Evolutionary conservation across 2,888 invertebrate genomes (phyloP), one percentile per base, ranked within the genome.

Genomic region (Yponomeuta plumbellus): DNA sequence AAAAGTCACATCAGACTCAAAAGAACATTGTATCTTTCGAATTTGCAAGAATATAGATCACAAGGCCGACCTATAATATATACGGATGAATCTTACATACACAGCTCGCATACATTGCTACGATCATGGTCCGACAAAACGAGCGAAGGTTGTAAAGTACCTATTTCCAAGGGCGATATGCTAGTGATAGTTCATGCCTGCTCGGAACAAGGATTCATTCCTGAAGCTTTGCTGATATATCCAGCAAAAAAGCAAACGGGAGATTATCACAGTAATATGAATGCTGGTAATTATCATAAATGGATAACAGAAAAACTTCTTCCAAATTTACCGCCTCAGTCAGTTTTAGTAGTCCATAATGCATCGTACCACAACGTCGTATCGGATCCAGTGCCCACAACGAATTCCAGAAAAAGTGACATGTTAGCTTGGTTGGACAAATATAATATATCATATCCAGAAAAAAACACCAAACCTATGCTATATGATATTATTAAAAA

Each of bases 21-120:
- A 26, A 26, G 26, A 26, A 26, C 26, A 26, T 26, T 26, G 5
- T 26, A 26, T 26, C 26, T 26, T 26, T 26, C 26, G 26, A 26
- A 26, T 4, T 5, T 2, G 26, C 26, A 26, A 26, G 26, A 68
- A 61, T 68, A 65, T 56, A 11, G 66, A 21, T 67, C 74, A 3
- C 71, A 73, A 62, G 71, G 70, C 22, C 65, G 72, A 22, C 67
- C 71, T 10, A 73, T 73, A 8, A 23, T 75, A 20, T 71, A 71
- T 34, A 71, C 72, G 0, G 73, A 73, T 22, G 72, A 74, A 64
- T 72, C 70, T 0, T 73, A 73, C 61, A 71, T 73, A 21, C n/a
- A 52, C n/a, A 52, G 52, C 52, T 17, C 52, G 11, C 52, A 52
- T 52, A 52, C 52, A n/a, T 17, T n/a, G n/a, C 52, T 10, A n/a